Conservation (phyloP, 2,113 vertebrate species). For the Lynx canadensis region DNA sequence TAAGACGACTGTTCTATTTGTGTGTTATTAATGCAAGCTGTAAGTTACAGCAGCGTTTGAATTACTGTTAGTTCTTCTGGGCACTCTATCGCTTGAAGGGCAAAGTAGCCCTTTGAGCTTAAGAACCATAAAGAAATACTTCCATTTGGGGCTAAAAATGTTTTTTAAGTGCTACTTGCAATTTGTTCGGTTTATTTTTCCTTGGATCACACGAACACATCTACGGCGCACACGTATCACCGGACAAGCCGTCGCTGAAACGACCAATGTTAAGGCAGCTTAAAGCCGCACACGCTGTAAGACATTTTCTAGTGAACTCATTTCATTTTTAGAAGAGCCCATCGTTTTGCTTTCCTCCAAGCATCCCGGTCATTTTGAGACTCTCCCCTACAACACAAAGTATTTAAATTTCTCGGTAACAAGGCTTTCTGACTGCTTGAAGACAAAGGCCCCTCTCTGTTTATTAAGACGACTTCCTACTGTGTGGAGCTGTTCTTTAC, state of each 20-base stretch:
- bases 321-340: slow-evolving; percentile 62
- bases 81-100: slow-evolving; percentile 48
- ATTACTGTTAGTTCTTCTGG: slow-evolving; percentile 52
- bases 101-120: slow-evolving; percentile 14
- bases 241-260: background rate
- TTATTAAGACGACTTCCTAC: slow-evolving; percentile 87
- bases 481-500: slow-evolving; percentile 84
- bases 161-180: background rate
- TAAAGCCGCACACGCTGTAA: background rate
- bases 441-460: slow-evolving; percentile 85
- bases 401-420: slow-evolving; percentile 75
- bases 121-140: slow-evolving; percentile 17
- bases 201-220: background rate
- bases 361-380: slow-evolving; percentile 66
- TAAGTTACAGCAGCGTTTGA: background rate
- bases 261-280: background rate
- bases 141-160: slow-evolving; percentile 43
- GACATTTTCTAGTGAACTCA: background rate
- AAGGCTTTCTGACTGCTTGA: slow-evolving; percentile 81
- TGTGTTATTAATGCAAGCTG: slow-evolving; percentile 69
- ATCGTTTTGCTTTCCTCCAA: slow-evolving; percentile 70
- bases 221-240: background rate
- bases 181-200: background rate
- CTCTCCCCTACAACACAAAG: slow-evolving; percentile 69
- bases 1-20: slow-evolving; percentile 72